A percentile compares a stretch with the other conserved stretches of the same genome.
Conservation (phyloP, 2,113 vertebrate genomes). For the Pseudorectes ferrugineus region DNA sequence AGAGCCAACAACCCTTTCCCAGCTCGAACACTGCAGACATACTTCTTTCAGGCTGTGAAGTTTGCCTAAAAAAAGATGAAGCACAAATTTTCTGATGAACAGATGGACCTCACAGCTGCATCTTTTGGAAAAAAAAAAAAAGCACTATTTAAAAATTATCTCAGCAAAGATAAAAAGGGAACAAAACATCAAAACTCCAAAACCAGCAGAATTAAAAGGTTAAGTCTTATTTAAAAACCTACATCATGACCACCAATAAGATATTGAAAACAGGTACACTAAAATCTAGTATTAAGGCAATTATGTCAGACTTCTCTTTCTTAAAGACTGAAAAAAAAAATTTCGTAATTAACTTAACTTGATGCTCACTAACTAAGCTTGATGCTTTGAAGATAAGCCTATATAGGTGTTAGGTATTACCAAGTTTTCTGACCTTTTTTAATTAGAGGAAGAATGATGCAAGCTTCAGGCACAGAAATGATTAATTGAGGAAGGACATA, state of each 20-base stretch:
- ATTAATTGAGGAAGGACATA: not conserved
- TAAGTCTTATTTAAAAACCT: not conserved
- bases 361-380: not conserved
- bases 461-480: not conserved
- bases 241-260: not conserved
- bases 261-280: not conserved
- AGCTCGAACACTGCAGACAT: not conserved
- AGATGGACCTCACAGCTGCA: slow-evolving; percentile 54
- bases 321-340: not conserved
- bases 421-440: not conserved
- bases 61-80: slow-evolving; percentile 33
- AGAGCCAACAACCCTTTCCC: not conserved
- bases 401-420: not conserved
- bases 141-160: slow-evolving; percentile 10
- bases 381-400: not conserved
- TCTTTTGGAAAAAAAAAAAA: not conserved
- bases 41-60: not conserved
- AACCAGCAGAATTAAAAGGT: not conserved
- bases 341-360: not conserved
- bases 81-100: slow-evolving; percentile 7
- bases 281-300: not conserved
- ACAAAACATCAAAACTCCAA: not conserved
- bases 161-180: slow-evolving; percentile 26
- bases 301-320: not conserved
- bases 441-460: not conserved